A percentile compares a stretch with the other conserved stretches of the same genome.
Conservation (phyloP, 92 coral and sea anemone species). For the Paragorgia papillata region DNA sequence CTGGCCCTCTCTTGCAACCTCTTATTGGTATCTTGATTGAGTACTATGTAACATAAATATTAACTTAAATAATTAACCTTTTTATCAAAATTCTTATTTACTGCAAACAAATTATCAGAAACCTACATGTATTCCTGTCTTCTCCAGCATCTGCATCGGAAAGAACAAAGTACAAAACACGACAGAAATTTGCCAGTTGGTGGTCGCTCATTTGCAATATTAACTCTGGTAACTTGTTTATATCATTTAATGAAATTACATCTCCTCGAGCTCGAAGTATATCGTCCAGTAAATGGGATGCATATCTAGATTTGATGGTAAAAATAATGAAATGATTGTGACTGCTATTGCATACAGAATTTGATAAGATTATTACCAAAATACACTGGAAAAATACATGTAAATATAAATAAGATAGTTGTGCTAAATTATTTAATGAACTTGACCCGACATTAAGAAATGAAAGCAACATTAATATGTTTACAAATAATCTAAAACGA, state of each 20-base stretch:
- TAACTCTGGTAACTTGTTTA: conserved; percentile 70
- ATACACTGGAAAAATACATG: no score
- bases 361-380: no score
- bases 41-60: background rate
- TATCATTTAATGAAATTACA: conserved; percentile 16
- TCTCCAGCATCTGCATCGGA: conserved; percentile 84
- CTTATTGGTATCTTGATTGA: conserved; percentile 36
- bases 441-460: no score
- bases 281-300: conserved; percentile 31
- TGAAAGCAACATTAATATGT: no score
- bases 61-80: no score
- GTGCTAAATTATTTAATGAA: no score
- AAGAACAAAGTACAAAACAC: conserved; percentile 82
- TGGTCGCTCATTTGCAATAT: conserved; percentile 64
- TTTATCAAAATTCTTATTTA: no score
- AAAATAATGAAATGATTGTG: no score
- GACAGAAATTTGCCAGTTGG: conserved; percentile 85
- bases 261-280: conserved; percentile 30
- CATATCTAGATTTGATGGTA: conserved; percentile 7
- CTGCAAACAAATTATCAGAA: no score
- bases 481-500: no score
- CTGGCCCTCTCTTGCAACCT: conserved; percentile 31
- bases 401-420: no score
- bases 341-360: no score
- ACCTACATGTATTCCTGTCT: conserved; percentile 93